A percentile compares a stretch with the other conserved stretches of the same genome.
These are phyloP conservation scores for Taurulus bubalis DNA, from an alignment of 2,113 vertebrate species.

Conservation along the genomic window DNA sequence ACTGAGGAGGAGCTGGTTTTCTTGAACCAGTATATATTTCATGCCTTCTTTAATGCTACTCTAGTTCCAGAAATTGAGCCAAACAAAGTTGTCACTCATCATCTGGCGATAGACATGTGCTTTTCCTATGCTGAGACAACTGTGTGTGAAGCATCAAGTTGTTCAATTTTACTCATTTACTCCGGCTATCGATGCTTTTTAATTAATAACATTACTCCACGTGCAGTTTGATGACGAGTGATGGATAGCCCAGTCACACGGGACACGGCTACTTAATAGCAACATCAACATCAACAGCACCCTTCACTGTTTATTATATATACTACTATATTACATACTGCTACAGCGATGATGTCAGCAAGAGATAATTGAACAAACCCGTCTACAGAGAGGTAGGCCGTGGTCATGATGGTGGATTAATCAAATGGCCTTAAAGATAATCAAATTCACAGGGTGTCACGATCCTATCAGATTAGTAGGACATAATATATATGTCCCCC, in stretches of 20 bases:
- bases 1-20: neutral
- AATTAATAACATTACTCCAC: neutral
- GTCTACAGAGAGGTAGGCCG: neutral
- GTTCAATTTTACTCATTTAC: neutral
- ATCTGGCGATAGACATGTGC: neutral
- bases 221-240: neutral
- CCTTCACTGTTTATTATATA: slow-evolving; percentile 25
- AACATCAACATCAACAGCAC: slow-evolving; percentile 9
- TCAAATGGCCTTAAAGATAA: slow-evolving; percentile 20
- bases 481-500: neutral
- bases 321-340: too few relatives aligned
- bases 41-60: neutral
- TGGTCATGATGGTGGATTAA: neutral
- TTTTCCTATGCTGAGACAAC: too few relatives aligned
- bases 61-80: neutral
- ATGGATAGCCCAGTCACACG: neutral
- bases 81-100: neutral
- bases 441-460: slow-evolving; percentile 5
- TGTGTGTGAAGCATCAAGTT: too few relatives aligned
- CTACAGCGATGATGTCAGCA: neutral
- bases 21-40: neutral
- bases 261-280: slow-evolving; percentile 17
- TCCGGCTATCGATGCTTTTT: neutral
- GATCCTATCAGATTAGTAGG: slow-evolving; percentile 7
- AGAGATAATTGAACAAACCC: neutral